Evolutionary conservation across 2,797 vertebrate genomes (phyloP).

Genomic region (Sebastiscus tertius): DNA sequence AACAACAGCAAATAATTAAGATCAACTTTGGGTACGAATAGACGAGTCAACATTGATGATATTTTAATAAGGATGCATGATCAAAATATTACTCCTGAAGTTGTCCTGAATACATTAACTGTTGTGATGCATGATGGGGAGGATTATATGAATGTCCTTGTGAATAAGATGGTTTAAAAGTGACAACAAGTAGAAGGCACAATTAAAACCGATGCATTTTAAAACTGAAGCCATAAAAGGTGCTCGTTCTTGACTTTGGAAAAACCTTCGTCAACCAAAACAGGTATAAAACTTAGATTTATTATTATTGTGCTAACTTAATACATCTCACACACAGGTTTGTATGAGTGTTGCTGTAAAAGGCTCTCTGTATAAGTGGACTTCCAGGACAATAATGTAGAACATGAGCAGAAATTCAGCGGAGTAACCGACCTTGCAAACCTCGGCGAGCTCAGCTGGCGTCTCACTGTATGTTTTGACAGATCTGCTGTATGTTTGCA

Average conservation of each 20-base stretch:
- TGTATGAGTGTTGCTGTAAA: neutral
- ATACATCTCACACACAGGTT: neutral
- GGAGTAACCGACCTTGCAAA: neutral
- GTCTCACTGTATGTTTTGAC: slow-evolving; percentile 48
- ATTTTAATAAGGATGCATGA: neutral
- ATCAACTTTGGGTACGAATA: neutral
- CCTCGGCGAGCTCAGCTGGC: slow-evolving; percentile 3
- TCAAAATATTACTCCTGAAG: neutral
- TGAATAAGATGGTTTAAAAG: neutral
- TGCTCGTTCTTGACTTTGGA: slow-evolving; percentile 12
- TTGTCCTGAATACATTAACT: neutral
- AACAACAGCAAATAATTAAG: neutral
- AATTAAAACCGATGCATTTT: neutral
- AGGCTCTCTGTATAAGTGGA: neutral
- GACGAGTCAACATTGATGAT: neutral
- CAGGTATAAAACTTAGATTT: neutral
- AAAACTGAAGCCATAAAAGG: neutral
- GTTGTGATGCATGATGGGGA: neutral
- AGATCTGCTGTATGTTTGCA: slow-evolving; percentile 46
- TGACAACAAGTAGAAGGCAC: neutral
- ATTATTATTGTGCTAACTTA: neutral
- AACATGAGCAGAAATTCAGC: neutral
- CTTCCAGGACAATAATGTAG: neutral
- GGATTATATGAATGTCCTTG: neutral
- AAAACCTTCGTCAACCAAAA: neutral